Conservation (phyloP, 2,113 vertebrate species). For the Himantopus leucocephalus region DNA sequence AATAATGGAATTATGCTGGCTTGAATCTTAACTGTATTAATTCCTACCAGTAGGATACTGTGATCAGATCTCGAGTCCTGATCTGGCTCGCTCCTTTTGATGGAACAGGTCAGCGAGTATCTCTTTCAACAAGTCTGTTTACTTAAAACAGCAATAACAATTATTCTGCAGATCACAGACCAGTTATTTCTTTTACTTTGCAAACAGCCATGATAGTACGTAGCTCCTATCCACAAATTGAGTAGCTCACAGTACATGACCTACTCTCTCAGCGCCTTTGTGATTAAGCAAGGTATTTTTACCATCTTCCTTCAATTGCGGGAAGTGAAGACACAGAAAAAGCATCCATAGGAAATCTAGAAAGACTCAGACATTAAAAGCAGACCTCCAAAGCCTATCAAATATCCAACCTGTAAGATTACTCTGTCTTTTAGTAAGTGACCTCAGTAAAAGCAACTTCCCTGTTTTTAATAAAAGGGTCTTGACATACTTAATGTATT, state of each 20-base stretch:
- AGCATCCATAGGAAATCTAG: background rate
- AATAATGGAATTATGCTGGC: background rate
- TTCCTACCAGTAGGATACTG: background rate
- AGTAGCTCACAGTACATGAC: background rate
- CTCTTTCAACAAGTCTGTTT: background rate
- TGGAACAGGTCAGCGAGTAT: background rate
- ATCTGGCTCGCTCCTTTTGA: background rate
- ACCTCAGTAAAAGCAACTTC: background rate
- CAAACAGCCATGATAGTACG: background rate
- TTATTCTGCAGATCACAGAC: background rate
- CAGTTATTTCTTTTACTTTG: background rate
- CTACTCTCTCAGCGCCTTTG: background rate
- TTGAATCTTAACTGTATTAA: background rate
- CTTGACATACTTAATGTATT: background rate
- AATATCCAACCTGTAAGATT: rapidly evolving
- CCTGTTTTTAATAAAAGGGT: background rate
- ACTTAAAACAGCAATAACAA: background rate
- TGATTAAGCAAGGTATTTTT: background rate
- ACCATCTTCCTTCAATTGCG: background rate
- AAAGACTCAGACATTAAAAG: background rate
- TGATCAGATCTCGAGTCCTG: background rate
- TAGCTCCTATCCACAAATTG: background rate
- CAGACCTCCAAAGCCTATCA: background rate
- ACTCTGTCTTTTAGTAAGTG: background rate
- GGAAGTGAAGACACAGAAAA: background rate